Conservation (phyloP, 2,888 invertebrate genomes). For the Andrena marginata region DNA sequence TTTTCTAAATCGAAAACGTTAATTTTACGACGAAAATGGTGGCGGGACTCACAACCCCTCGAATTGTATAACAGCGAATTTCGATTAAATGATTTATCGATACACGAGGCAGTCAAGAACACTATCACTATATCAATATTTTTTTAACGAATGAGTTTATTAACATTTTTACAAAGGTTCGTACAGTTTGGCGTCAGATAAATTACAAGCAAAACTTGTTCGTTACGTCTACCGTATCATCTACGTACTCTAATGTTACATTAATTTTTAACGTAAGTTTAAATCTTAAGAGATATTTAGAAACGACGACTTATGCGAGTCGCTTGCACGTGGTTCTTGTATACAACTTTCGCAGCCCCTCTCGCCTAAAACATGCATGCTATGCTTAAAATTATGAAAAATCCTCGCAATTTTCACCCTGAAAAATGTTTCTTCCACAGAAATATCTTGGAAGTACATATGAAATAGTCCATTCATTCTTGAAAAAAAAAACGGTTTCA, state of each 20-base stretch:
- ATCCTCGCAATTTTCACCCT: slow-evolving; percentile 45
- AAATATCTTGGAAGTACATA: neutral
- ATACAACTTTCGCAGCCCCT: slow-evolving; percentile 47
- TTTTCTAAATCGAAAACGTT: no score
- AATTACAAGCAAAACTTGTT: slow-evolving; percentile 72
- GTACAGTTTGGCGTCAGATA: slow-evolving; percentile 72
- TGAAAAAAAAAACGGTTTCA: no score
- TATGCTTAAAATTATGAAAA: slow-evolving; percentile 17
- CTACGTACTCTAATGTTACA: slow-evolving; percentile 62
- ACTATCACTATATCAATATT: neutral
- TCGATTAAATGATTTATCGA: no score
- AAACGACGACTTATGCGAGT: slow-evolving; percentile 5
- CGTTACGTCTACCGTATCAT: slow-evolving; percentile 58
- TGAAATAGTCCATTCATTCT: neutral
- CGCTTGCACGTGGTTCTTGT: slow-evolving; percentile 10
- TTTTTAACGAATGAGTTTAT: slow-evolving; percentile 68
- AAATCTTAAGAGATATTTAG: slow-evolving; percentile 41
- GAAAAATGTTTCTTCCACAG: neutral
- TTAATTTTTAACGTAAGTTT: slow-evolving; percentile 54
- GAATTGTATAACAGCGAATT: no score
- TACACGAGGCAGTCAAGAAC: neutral
- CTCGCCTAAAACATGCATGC: slow-evolving; percentile 41
- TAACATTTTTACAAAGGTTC: slow-evolving; percentile 69
- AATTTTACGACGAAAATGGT: no score
- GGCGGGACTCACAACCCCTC: no score